These are phyloP conservation scores for Ostrea denselamellosa DNA, from an alignment of 1,140 invertebrate species.

Conservation along the genomic window DNA sequence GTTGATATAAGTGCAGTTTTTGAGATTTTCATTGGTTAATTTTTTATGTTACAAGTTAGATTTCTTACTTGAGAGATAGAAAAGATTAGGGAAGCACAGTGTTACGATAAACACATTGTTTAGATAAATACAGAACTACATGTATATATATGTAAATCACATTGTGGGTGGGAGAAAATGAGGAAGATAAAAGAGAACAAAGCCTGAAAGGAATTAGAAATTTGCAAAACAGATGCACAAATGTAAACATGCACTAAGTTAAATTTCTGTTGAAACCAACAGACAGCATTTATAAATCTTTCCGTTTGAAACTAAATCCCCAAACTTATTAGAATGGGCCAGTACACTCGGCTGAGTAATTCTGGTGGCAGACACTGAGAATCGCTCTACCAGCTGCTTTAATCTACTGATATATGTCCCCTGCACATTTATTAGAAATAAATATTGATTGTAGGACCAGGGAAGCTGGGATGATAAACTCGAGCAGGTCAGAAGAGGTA, in stretches of 20 bases:
- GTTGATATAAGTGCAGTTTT: too few species aligned
- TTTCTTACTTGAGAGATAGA: not conserved
- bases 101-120: not conserved
- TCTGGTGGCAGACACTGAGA: not conserved
- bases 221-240: slow-evolving; percentile 15
- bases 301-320: slow-evolving; percentile 24
- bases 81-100: not conserved
- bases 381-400: not conserved
- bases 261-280: not conserved
- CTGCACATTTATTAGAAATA: slow-evolving; percentile 38
- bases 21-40: too few species aligned
- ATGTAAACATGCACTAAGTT: slow-evolving; percentile 10
- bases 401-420: slow-evolving; percentile 26
- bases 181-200: not conserved
- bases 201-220: not conserved
- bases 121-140: not conserved
- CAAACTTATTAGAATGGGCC: not conserved
- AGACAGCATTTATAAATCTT: slow-evolving; percentile 5
- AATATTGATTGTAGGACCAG: slow-evolving; percentile 27
- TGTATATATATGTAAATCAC: not conserved
- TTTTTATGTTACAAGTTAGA: not conserved
- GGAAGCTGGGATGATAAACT: slow-evolving; percentile 15
- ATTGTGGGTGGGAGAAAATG: not conserved
- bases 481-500: slow-evolving; percentile 1
- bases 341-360: not conserved